Base-by-base conservation (phyloP, 2,113 vertebrate genomes). In the Pleuronectes platessa region DNA sequence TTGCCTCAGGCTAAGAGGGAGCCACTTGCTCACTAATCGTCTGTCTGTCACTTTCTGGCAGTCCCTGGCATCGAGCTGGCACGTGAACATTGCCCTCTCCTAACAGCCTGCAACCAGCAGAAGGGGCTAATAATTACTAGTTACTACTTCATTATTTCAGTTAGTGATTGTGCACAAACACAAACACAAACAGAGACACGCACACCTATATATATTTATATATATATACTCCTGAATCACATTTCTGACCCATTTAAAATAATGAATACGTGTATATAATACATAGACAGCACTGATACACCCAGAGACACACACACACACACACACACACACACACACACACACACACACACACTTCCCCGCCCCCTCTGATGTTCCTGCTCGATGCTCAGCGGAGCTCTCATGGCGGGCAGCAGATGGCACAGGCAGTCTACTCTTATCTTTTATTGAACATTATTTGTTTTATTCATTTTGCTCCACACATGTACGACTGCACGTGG, bases 391-490 rank as follows among this genome's bases (percentile, higher is more conserved):
- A 76, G 67, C 78, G 54, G 68, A 82, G 82, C 77, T 86, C 75
- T 84, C 71, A 35, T 49, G 72, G 82, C 71, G 71, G 73, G 79
- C 79, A 86, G 79, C 92, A 93, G 92, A 93, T 93, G 92, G 90
- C 87, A 79, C 76, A 80, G 83, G 63, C 88, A 86, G 85, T 82
- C 81, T 82, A 76, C 88, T 81, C 86, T 83, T 89, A 86, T 90
- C 77, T 91, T 90, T 89, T 91, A 91, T 92, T 91, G 86, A 93
- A 79, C 75, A 47, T 78, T 90, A 84, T 90, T 90, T 92, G 89
- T 90, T 92, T 92, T 88, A 90, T 91, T 92, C 58, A 90, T 90
- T 88, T 83, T 24, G 63, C 76, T 80, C 69, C 61, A 21, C 89
- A 90, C 88, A 82, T 85, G 85, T 69, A 80, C 62, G 71, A 8